phyloP scores from a whole-genome alignment of 2,888 invertebrate species.

The Macroteleia sp. region DNA sequence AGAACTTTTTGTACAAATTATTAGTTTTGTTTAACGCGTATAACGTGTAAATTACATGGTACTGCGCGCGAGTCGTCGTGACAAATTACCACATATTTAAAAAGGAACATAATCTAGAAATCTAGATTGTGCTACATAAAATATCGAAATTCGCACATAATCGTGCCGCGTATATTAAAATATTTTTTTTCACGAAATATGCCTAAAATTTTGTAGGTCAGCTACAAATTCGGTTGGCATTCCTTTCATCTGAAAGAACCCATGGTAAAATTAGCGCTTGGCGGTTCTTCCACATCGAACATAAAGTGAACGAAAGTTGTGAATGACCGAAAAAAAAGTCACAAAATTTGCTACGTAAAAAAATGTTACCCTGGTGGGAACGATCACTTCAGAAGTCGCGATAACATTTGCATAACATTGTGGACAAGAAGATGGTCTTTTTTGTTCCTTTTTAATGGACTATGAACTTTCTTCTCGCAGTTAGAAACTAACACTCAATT shows the following conservation, averaged over 20 bases:
- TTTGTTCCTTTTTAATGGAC: constrained; percentile 24
- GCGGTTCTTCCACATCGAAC: constrained; percentile 34
- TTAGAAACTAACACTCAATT: constrained; percentile 62
- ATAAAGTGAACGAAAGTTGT: too few relatives aligned
- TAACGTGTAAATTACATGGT: constrained; percentile 52
- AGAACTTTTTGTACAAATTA: constrained; percentile 1
- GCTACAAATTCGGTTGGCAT: constrained; percentile 59
- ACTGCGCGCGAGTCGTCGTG: constrained; percentile 35
- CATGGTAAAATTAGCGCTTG: constrained; percentile 55
- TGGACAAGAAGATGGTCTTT: constrained; percentile 37
- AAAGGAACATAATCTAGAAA: constrained; percentile 2
- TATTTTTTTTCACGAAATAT: constrained; percentile 17
- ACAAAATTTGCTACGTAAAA: constrained; percentile 50
- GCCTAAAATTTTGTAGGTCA: constrained; percentile 63
- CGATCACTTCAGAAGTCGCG: constrained; percentile 36
- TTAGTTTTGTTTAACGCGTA: constrained; percentile 30
- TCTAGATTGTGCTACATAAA: too few relatives aligned
- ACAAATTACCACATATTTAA: constrained; percentile 36
- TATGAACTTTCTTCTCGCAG: constrained; percentile 53
- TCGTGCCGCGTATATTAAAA: too few relatives aligned
- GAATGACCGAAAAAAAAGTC: constrained; percentile 62
- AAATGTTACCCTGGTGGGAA: constrained; percentile 32
- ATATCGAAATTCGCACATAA: too few relatives aligned
- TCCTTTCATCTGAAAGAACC: constrained; percentile 49
- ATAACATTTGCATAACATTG: constrained; percentile 62